Conservation (phyloP, 2,797 vertebrate species). For the Fistularia tabacaria region DNA sequence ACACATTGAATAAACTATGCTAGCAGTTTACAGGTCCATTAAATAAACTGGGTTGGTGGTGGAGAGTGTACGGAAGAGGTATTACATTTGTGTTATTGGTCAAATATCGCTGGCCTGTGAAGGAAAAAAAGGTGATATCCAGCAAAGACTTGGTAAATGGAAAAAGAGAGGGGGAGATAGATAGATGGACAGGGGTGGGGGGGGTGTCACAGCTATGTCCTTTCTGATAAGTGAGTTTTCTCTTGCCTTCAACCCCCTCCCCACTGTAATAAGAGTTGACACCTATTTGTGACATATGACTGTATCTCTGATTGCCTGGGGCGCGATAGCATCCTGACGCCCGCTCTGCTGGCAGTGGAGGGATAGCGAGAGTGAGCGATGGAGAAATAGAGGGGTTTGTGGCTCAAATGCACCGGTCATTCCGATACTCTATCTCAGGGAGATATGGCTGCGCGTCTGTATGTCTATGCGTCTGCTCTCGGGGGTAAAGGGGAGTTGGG, state of each 20-base stretch:
- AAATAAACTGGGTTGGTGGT: slow-evolving; percentile 50
- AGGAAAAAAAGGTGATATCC: slow-evolving; percentile 48
- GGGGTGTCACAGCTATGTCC: slow-evolving; percentile 59
- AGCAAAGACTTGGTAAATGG: slow-evolving; percentile 46
- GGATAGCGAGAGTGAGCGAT: slow-evolving; percentile 52
- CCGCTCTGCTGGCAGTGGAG: slow-evolving; percentile 52
- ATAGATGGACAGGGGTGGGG: not conserved
- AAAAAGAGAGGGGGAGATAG: slow-evolving; percentile 24
- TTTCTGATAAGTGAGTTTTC: slow-evolving; percentile 79
- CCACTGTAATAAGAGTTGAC: slow-evolving; percentile 80
- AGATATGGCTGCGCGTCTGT: slow-evolving; percentile 27
- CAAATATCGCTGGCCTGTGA: slow-evolving; percentile 51
- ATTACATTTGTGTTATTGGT: slow-evolving; percentile 68
- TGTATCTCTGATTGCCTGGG: slow-evolving; percentile 75
- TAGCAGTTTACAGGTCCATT: slow-evolving; percentile 62
- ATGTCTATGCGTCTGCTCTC: slow-evolving; percentile 8
- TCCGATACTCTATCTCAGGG: slow-evolving; percentile 43
- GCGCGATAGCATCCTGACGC: slow-evolving; percentile 71
- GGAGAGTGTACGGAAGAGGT: slow-evolving; percentile 39
- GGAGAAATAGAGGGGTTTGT: slow-evolving; percentile 57
- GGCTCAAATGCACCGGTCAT: slow-evolving; percentile 49
- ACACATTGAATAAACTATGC: slow-evolving; percentile 53
- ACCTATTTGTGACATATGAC: slow-evolving; percentile 83
- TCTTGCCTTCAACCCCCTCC: slow-evolving; percentile 64
- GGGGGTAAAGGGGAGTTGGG: slow-evolving; percentile 1